Base-by-base conservation (phyloP, 2,113 vertebrate genomes). In the Athene cunicularia region DNA sequence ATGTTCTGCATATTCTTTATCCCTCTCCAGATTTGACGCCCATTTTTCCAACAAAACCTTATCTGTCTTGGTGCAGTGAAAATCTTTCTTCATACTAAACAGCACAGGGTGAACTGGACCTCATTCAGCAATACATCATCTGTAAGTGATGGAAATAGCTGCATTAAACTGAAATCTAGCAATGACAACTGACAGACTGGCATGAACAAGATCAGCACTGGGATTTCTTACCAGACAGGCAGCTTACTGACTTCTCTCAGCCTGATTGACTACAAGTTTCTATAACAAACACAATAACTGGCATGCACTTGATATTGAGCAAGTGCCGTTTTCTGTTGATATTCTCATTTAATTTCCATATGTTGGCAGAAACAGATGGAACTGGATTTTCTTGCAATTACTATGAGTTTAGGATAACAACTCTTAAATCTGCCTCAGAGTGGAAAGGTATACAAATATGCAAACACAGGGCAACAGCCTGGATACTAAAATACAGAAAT, bases 311-410 rank as follows among this genome's bases (percentile, higher is more conserved):
- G 58, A 81, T 89, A 88, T 76, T 93, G 89, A 93, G 58, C 86
- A 94, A 96, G 81, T 95, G 91, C 32, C 0, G 1, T 94, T 95
- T 91, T 70, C 62, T 93, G 91, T 95, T 95, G 92, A 88, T 96
- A 94, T 86, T 94, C 90, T 97, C 74, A 91, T 95, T 97, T 92
- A 94, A 82, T 88, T 97, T 95, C 97, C 86, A 67, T 91, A 88
- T 91, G 89, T 73, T 97, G 89, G 86, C 89, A 94, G 89, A 96
- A 96, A 97, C 84, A 97, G 94, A 97, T 95, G 91, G 84, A 93
- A 95, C 77, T 77, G 93, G 91, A 95, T 97, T 97, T 97, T 93
- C 94, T 88, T 91, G 73, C 74, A 95, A 95, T 95, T 97, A 91
- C 62, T 93, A 2, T 88, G 66, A 95, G 84, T 87, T 86, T 96